Evolutionary conservation across 2,797 vertebrate species (phyloP), one percentile per base, ranked within the genome.

Genomic region (Phylloscopus collybita): DNA sequence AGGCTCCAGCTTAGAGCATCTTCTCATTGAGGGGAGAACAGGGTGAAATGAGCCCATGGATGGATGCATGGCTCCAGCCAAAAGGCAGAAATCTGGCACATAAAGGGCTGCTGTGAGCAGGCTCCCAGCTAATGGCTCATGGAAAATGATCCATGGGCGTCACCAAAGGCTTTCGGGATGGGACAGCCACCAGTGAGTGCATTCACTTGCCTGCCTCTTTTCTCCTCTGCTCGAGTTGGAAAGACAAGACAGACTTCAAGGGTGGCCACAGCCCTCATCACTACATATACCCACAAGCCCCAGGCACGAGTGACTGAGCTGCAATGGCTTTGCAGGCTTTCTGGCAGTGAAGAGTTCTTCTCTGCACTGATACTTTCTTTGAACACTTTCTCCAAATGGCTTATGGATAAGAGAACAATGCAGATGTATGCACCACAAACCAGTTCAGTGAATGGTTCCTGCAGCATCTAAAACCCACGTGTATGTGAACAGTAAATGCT

Each of bases 11-110:
- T 90, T 44, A 91, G 79, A 80, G 38, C 29, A 64, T 18, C 29
- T 57, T 49, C 66, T 78, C 51, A 32, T 0, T 20, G 23, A 75
- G 56, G 64, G 5, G 14, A 80, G 36, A n/a, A 25, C 26, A 22
- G 15, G 10, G 38, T 16, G 6, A 50, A 81, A 85, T 0, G 3
- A 89, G 34, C 21, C 30, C 2, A 3, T 1, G 30, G 51, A 59
- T 61, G 51, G 61, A 86, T 23, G 13, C 30, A 26, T 0, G 0
- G 53, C 40, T 91, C 40, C 62, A 79, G 78, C 10, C 57, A 64
- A 67, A 86, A 71, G 60, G 73, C 73, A 81, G 49, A 81, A 61
- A 75, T 42, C 27, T 11, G 29, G 34, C 40, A 59, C 51, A 45
- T 21, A 47, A 65, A 60, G 44, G 21, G 51, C 53, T 82, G 71